Evolutionary conservation across 2,888 invertebrate genomes (phyloP).

Genomic region (Peribatodes rhomboidaria): DNA sequence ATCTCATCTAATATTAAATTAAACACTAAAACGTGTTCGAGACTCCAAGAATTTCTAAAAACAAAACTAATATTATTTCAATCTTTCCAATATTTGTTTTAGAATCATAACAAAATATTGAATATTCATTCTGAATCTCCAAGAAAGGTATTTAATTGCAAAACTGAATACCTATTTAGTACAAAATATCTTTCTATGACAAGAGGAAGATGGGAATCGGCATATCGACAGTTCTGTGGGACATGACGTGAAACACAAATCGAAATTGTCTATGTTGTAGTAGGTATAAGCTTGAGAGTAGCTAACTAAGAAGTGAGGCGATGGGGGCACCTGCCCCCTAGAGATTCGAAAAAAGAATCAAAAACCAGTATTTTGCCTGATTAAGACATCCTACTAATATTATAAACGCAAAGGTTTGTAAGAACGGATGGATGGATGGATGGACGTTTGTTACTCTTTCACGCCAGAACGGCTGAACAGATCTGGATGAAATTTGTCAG

Average conservation of each 20-base stretch:
- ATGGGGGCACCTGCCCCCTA: no score
- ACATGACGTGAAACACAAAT: constrained; percentile 25
- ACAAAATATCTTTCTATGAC: constrained; percentile 10
- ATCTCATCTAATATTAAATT: constrained; percentile 8
- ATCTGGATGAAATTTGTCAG: no score
- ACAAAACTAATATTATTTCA: neutral
- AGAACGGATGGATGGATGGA: no score
- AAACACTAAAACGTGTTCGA: neutral
- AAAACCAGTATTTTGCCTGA: no score
- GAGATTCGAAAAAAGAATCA: no score
- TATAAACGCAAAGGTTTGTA: no score
- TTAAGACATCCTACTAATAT: no score
- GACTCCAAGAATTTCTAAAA: neutral
- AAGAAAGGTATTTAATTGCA: neutral
- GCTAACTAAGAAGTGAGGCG: no score
- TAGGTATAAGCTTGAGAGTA: no score
- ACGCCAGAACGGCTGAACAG: no score
- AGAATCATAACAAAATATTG: neutral
- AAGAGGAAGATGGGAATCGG: constrained; percentile 17
- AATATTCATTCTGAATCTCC: neutral
- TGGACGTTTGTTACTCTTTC: no score
- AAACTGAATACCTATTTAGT: neutral
- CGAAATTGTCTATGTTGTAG: neutral
- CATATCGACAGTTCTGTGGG: constrained; percentile 28
- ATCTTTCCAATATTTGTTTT: constrained; percentile 10